Evolutionary conservation across 92 coral and sea anemone genomes (phyloP).

Genomic region (Phenganax marumi): DNA sequence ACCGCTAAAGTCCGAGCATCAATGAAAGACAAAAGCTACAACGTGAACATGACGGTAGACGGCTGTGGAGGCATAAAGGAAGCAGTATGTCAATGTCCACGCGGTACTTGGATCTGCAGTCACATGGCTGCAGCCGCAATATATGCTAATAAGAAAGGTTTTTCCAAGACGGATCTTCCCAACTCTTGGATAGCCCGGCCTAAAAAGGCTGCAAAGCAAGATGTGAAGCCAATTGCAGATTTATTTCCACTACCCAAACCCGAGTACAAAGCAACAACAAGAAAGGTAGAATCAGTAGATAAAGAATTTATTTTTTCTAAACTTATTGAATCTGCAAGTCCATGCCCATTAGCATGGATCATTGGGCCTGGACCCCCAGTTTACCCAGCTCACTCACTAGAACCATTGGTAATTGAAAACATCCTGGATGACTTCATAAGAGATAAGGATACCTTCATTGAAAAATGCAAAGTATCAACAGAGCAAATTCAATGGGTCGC

Average conservation of each 20-base stretch:
- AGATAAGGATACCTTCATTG: conserved; percentile 23
- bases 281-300: conserved; percentile 15
- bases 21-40: conserved; percentile 42
- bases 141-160: conserved; percentile 35
- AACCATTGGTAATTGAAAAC: conserved; percentile 31
- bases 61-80: conserved; percentile 18
- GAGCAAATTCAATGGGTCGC: conserved; percentile 43
- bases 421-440: conserved; percentile 37
- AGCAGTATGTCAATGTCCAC: conserved; percentile 35
- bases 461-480: conserved; percentile 42
- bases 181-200: conserved; percentile 42
- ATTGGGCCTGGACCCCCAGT: conserved; percentile 23
- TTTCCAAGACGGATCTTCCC: conserved; percentile 47
- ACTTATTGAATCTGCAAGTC: conserved; percentile 6
- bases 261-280: conserved; percentile 37
- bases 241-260: conserved; percentile 41
- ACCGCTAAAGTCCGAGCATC: conserved; percentile 48
- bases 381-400: conserved; percentile 2
- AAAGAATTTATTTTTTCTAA: conserved; percentile 19
- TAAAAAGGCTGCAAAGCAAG: conserved; percentile 42
- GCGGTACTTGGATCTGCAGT: conserved; percentile 43
- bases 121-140: conserved; percentile 53
- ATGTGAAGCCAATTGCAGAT: conserved; percentile 32
- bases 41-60: conserved; percentile 11
- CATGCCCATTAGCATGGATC: conserved; percentile 35